phyloP scores from a whole-genome alignment of 2,797 vertebrate species.

The Liasis olivaceus region DNA sequence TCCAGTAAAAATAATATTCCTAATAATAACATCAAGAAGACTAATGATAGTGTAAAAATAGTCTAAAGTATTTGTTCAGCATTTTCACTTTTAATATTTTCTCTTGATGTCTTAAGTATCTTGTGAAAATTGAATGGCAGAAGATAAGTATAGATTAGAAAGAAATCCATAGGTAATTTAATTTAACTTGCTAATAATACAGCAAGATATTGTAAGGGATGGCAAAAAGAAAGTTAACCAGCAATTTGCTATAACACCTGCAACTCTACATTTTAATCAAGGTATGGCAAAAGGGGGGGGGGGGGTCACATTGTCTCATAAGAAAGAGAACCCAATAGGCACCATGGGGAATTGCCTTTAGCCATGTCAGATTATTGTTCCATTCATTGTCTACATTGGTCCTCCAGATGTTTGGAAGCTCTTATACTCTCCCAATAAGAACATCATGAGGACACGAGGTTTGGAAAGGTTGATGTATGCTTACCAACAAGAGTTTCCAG shows the following conservation, averaged over 20 bases:
- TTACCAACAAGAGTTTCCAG: not conserved
- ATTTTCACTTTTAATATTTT: not conserved
- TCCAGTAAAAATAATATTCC: not conserved
- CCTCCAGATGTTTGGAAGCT: not conserved
- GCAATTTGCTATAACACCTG: not conserved
- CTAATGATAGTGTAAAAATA: slow-evolving; percentile 30
- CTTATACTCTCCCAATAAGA: not conserved
- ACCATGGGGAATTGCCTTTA: not conserved
- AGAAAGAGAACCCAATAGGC: not conserved
- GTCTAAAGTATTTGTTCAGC: not conserved
- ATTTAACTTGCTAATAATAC: not conserved
- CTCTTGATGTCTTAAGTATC: not conserved
- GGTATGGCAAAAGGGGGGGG: not conserved
- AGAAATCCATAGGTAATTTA: not conserved
- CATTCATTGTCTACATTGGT: not conserved
- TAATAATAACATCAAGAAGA: not conserved
- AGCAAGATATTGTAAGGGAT: not conserved
- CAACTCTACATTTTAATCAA: not conserved
- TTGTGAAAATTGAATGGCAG: not conserved
- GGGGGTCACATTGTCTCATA: no score
- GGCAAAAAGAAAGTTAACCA: not conserved
- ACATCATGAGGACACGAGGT: not conserved
- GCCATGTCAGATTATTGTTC: not conserved
- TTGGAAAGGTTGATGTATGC: not conserved
- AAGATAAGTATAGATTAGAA: not conserved